phyloP scores from a whole-genome alignment of 2,113 vertebrate species.

The Salvator merianae region DNA sequence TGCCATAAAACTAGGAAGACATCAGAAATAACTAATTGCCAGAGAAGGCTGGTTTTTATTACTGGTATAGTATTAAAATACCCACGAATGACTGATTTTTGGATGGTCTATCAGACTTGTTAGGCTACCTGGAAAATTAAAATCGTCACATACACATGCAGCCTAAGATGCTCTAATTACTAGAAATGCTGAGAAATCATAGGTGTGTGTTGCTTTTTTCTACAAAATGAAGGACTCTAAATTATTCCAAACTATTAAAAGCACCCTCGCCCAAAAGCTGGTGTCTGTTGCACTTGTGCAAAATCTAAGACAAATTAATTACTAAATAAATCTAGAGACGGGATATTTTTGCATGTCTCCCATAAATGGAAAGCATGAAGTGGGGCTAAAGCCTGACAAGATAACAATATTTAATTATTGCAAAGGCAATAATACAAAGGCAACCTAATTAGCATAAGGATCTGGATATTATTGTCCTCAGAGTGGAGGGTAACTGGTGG shows the following conservation, averaged over 20 bases:
- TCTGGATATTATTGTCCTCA: neutral
- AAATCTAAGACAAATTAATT: neutral
- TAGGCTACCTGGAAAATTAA: neutral
- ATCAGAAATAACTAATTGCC: slow-evolving; percentile 14
- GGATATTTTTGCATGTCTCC: neutral
- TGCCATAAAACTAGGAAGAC: slow-evolving; percentile 33
- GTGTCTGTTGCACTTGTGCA: neutral
- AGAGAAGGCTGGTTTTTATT: slow-evolving; percentile 26
- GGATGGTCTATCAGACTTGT: too few species aligned
- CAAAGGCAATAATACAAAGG: too few species aligned
- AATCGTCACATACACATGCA: neutral
- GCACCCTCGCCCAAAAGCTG: neutral
- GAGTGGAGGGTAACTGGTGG: neutral
- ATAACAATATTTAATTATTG: too few species aligned
- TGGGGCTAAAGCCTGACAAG: too few species aligned
- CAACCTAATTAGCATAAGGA: neutral
- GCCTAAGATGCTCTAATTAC: too few species aligned
- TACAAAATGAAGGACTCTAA: neutral
- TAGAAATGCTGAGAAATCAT: neutral
- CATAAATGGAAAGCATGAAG: neutral
- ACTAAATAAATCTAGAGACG: neutral
- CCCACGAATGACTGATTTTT: neutral
- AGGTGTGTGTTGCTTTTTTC: neutral
- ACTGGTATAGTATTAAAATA: neutral
- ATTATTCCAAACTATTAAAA: neutral